These are phyloP conservation scores for Cryptomyrus ogoouensis DNA, from an alignment of 2,113 vertebrate genomes.

Conservation along the genomic window DNA sequence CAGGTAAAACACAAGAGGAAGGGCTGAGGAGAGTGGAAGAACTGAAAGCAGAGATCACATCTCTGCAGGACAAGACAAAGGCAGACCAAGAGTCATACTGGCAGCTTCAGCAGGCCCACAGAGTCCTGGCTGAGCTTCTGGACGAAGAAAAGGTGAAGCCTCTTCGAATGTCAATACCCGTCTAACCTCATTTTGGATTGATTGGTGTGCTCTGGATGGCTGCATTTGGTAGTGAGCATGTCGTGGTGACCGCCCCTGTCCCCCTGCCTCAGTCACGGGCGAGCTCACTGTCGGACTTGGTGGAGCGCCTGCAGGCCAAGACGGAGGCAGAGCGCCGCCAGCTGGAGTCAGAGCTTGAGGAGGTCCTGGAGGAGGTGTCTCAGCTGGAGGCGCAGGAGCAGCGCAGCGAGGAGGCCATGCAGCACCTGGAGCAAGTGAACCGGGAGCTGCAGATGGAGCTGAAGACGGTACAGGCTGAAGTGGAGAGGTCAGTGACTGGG, in stretches of 20 bases:
- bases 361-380: slow-evolving; percentile 72
- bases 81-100: slow-evolving; percentile 52
- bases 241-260: neutral
- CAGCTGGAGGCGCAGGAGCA: slow-evolving; percentile 68
- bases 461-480: slow-evolving; percentile 44
- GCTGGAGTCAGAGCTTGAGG: slow-evolving; percentile 73
- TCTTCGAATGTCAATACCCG: neutral
- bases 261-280: slow-evolving; percentile 60
- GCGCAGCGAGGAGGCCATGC: slow-evolving; percentile 45
- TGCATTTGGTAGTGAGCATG: neutral
- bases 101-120: slow-evolving; percentile 60
- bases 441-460: slow-evolving; percentile 61
- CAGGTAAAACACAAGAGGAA: slow-evolving; percentile 58
- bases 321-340: slow-evolving; percentile 53
- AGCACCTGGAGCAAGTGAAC: slow-evolving; percentile 60
- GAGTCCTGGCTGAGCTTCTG: slow-evolving; percentile 53
- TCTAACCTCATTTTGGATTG: neutral
- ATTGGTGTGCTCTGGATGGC: neutral
- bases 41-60: slow-evolving; percentile 61
- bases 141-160: slow-evolving; percentile 71
- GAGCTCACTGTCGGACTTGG: slow-evolving; percentile 55
- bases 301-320: slow-evolving; percentile 64
- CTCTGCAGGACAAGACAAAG: slow-evolving; percentile 55
- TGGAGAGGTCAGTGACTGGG: slow-evolving; percentile 63
- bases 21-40: slow-evolving; percentile 52